These are phyloP conservation scores for Naja naja DNA, from an alignment of 2,113 vertebrate genomes.

Conservation along the genomic window DNA sequence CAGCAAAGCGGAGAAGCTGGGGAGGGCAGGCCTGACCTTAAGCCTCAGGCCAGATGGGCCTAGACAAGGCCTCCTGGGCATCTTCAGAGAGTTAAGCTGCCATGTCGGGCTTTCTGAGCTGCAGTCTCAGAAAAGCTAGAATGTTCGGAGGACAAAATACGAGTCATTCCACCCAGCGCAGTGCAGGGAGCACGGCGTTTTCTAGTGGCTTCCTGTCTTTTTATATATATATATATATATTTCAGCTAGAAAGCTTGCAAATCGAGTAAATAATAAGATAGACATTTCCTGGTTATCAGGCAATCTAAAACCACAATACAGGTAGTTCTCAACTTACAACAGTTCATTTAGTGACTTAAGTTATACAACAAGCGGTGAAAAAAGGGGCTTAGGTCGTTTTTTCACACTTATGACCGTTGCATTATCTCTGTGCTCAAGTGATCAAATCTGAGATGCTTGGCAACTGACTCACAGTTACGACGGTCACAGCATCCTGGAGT, in stretches of 20 bases:
- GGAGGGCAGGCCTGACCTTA: no score
- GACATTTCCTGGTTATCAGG: background rate
- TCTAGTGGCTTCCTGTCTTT: background rate
- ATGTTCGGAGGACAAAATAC: no score
- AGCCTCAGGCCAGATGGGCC: conserved; percentile 32
- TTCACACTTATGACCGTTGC: background rate
- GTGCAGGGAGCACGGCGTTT: background rate
- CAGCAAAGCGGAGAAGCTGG: no score
- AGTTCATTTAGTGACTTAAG: no score
- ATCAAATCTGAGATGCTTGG: background rate
- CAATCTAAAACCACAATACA: background rate
- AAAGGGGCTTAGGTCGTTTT: background rate
- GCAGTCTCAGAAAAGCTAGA: background rate
- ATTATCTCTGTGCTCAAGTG: background rate
- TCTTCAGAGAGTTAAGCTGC: background rate
- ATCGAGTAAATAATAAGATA: background rate
- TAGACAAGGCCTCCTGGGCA: no score
- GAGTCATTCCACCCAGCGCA: background rate
- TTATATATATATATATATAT: no score
- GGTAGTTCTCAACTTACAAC: no score
- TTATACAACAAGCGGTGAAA: background rate
- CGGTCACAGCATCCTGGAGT: background rate
- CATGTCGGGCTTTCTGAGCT: no score
- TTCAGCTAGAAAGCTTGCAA: background rate
- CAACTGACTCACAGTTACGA: background rate